A percentile compares a stretch with the other conserved stretches of the same genome.
Conservation (phyloP, 1,140 invertebrate species). For the Zaprionus kolodkinae region DNA sequence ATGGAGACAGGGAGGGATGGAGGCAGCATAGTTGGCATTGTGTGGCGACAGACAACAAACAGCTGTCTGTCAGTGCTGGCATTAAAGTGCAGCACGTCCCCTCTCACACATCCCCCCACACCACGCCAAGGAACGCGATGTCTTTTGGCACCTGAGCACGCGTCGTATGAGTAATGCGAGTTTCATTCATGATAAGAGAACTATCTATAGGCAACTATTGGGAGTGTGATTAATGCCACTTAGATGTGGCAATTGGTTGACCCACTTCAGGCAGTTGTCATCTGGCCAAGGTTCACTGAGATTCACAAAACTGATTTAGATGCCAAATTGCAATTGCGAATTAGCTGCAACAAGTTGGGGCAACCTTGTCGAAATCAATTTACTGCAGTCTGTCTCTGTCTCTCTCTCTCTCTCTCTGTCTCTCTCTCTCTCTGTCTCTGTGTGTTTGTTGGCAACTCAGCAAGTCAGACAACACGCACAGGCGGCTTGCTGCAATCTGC, state of each 20-base stretch:
- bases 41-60: constrained; percentile 49
- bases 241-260: constrained; percentile 38
- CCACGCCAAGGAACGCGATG: constrained; percentile 29
- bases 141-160: constrained; percentile 26
- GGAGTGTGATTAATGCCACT: constrained; percentile 36
- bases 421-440: background rate
- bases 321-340: constrained; percentile 34
- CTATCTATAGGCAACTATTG: background rate
- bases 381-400: background rate
- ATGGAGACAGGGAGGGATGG: no score
- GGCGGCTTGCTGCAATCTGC: constrained; percentile 20
- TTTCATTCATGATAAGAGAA: constrained; percentile 32
- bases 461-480: constrained; percentile 24
- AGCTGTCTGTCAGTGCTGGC: constrained; percentile 60
- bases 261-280: constrained; percentile 60
- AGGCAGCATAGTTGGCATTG: background rate
- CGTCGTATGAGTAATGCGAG: constrained; percentile 32
- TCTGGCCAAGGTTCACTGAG: constrained; percentile 45
- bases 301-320: constrained; percentile 26
- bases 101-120: no score
- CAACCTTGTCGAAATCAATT: constrained; percentile 68
- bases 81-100: constrained; percentile 58
- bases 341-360: constrained; percentile 49
- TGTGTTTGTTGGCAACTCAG: constrained; percentile 16
- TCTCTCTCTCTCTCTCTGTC: background rate